Evolutionary conservation across 2,888 invertebrate genomes (phyloP).

Genomic region (Polyploca ridens): DNA sequence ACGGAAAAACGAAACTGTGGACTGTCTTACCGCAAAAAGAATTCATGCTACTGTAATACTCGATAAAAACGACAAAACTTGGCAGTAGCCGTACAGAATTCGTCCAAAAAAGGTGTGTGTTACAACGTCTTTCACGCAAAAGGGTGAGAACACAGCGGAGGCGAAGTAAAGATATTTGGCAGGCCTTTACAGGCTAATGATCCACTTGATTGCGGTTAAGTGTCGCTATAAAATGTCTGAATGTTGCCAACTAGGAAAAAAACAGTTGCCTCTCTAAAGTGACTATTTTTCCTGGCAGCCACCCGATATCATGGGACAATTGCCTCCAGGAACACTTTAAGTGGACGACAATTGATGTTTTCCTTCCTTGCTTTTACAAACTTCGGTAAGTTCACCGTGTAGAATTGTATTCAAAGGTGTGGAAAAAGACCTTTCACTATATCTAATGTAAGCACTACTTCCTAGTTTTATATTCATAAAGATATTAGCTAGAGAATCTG

Average conservation of each 20-base stretch:
- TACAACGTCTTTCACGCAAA: slow-evolving; percentile 70
- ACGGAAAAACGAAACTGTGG: slow-evolving; percentile 24
- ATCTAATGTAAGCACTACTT: not conserved
- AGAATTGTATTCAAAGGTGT: slow-evolving; percentile 38
- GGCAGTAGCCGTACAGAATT: slow-evolving; percentile 58
- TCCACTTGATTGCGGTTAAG: slow-evolving; percentile 83
- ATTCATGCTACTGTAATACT: slow-evolving; percentile 28
- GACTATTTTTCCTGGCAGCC: slow-evolving; percentile 80
- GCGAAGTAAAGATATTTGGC: slow-evolving; percentile 80
- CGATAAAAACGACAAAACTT: slow-evolving; percentile 59
- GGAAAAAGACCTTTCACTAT: not conserved
- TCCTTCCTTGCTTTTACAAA: slow-evolving; percentile 55
- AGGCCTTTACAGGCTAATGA: slow-evolving; percentile 82
- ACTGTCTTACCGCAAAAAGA: slow-evolving; percentile 33
- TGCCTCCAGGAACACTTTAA: slow-evolving; percentile 73
- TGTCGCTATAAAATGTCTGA: slow-evolving; percentile 80
- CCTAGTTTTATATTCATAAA: not conserved
- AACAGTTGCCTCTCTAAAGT: slow-evolving; percentile 77
- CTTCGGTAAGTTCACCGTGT: slow-evolving; percentile 46
- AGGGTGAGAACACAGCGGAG: slow-evolving; percentile 74
- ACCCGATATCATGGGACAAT: slow-evolving; percentile 77
- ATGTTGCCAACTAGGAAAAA: slow-evolving; percentile 80
- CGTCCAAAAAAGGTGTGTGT: slow-evolving; percentile 73
- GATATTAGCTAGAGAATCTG: not conserved
- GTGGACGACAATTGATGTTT: slow-evolving; percentile 71